Percentiles rank a stretch among this genome's conserved stretches.
phyloP scores from a whole-genome alignment of 2,113 vertebrate genomes.

The Syngnathoides biaculeatus region DNA sequence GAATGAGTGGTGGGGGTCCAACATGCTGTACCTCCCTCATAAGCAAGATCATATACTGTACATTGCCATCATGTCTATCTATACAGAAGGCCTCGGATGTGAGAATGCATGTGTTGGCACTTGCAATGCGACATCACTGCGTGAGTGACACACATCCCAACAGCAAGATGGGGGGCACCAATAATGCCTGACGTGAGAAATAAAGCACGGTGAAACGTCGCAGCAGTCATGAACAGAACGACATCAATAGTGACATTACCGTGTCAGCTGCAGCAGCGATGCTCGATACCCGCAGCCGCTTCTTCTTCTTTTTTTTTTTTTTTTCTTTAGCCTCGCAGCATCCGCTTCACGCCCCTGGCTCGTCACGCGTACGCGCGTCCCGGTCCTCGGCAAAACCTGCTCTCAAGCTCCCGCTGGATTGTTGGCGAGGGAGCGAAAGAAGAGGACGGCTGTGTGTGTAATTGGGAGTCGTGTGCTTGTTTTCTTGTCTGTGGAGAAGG shows the following conservation, averaged over 20 bases:
- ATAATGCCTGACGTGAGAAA: slow-evolving; percentile 3
- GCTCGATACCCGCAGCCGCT: slow-evolving; percentile 65
- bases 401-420: slow-evolving; percentile 27
- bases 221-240: slow-evolving; percentile 18
- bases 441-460: slow-evolving; percentile 11
- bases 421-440: slow-evolving; percentile 1
- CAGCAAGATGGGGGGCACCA: background rate
- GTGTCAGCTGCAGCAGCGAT: slow-evolving; percentile 57
- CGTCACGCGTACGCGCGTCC: background rate
- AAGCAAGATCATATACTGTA: background rate
- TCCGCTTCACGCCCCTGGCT: slow-evolving; percentile 69
- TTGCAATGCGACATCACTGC: slow-evolving; percentile 62
- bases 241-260: slow-evolving; percentile 59
- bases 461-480: slow-evolving; percentile 53
- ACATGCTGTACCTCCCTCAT: slow-evolving; percentile 29
- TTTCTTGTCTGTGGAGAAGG: slow-evolving; percentile 46
- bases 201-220: slow-evolving; percentile 15
- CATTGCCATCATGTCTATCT: background rate
- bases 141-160: slow-evolving; percentile 28
- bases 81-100: background rate
- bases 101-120: slow-evolving; percentile 28
- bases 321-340: slow-evolving; percentile 52
- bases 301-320: slow-evolving; percentile 27
- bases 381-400: slow-evolving; percentile 28
- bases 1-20: background rate